Evolutionary conservation across 1,140 invertebrate species (phyloP), one percentile per base, ranked within the genome.

Genomic region (Parasteatoda tepidariorum): DNA sequence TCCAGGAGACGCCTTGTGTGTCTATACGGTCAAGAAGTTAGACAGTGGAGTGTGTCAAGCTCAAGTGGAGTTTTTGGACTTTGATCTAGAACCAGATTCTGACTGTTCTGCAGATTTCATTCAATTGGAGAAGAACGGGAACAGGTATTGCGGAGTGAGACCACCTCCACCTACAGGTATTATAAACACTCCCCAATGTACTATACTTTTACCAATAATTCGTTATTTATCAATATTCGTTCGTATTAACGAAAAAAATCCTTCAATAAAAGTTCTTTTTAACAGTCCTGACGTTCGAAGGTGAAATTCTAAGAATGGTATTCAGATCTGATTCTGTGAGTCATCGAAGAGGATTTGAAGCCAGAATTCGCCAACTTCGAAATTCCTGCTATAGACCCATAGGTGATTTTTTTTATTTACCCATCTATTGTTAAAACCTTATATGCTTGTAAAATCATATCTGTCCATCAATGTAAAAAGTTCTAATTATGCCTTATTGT

Each of bases 281-380:
- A 70, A 18, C 38, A 84, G 73, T 84, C 18, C 22, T 85, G 3
- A 67, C 82, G 9, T 86, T 76, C 34, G 66, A 67, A 26, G 57
- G 57, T 31, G 62, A 83, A 38, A 38, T 71, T 4, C 41, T 86
- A 18, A 31, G 84, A 9, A 67, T 87, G 38, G 85, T 86, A 1
- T 87, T 87, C 75, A 68, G 81, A 11, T 85, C 86, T 0, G 86
- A 87, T 79, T 70, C 84, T 2, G 84, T 86, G 30, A 84, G 61
- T 13, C 76, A 76, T 26, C 38, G 85, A 26, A 59, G 83, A n/a
- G 86, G 86, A 18, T 87, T 87, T 34, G 78, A 87, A 61, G 75
- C 86, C 3, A 28, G 84, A n/a, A 38, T 86, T 5, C 64, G 83
- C 24, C 86, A 87, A 59, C 68, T 87, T 6, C 41, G 78, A 9